These are phyloP conservation scores for Phylloscopus trochiloides DNA, from an alignment of 2,113 vertebrate genomes.

Conservation along the genomic window DNA sequence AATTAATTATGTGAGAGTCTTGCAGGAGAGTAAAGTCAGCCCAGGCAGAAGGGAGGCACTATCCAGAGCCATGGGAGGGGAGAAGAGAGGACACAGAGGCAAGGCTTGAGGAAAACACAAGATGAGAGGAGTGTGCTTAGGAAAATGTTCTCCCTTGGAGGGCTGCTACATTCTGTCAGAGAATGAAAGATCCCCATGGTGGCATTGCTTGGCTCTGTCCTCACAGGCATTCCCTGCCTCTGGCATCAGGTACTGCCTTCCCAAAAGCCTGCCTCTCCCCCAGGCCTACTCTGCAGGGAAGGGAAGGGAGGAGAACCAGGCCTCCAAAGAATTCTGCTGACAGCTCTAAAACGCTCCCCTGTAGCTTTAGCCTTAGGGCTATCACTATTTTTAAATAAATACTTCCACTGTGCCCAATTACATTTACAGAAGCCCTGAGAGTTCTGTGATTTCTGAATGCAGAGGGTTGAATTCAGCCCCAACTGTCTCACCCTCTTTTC, in stretches of 20 bases:
- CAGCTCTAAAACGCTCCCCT: background rate
- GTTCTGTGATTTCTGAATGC: background rate
- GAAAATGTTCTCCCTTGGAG: background rate
- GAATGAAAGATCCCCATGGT: background rate
- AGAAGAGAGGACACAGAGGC: background rate
- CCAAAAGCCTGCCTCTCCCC: background rate
- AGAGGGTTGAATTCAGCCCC: background rate
- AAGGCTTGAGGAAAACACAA: background rate
- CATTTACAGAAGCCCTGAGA: background rate
- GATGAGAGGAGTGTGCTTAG: background rate
- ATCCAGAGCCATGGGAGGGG: background rate
- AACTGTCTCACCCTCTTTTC: background rate
- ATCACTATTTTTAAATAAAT: background rate
- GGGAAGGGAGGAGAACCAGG: background rate
- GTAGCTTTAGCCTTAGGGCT: background rate
- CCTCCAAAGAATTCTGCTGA: background rate
- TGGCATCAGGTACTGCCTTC: background rate
- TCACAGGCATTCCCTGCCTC: fast-evolving
- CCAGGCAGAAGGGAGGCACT: background rate
- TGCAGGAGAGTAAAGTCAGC: background rate
- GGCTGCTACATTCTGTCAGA: background rate
- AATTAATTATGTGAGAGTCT: background rate
- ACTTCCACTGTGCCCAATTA: background rate
- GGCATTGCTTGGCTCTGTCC: background rate
- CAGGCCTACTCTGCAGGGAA: background rate